Conservation (phyloP, 2,113 vertebrate genomes). For the Eclectus roratus region DNA sequence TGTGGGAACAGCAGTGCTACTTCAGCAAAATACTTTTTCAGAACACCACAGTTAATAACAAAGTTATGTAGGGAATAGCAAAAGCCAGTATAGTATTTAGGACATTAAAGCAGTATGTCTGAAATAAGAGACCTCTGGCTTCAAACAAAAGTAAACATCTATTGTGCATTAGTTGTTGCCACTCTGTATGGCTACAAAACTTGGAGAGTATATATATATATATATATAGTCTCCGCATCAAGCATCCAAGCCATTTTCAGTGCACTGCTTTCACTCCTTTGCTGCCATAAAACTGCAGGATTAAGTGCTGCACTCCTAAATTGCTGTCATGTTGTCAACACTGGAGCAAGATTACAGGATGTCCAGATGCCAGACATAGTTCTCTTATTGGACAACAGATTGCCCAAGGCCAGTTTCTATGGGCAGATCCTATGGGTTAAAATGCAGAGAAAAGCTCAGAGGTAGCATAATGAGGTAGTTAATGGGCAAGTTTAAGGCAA, state of each 20-base stretch:
- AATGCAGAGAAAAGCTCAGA: not conserved
- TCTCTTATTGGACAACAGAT: not conserved
- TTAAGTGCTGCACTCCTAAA: not conserved
- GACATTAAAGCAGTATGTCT: not conserved
- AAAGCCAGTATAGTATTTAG: not conserved
- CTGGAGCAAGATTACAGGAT: not conserved
- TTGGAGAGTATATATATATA: not conserved
- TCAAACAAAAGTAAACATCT: not conserved
- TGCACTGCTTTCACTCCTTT: not conserved
- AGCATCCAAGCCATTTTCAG: not conserved
- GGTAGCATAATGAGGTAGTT: not conserved
- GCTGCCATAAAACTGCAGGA: not conserved
- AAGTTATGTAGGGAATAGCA: not conserved
- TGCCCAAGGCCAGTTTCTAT: not conserved
- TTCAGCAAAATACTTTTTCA: not conserved
- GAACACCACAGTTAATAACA: not conserved
- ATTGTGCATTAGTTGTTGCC: not conserved
- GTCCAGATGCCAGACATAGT: not conserved
- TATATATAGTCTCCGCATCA: not conserved
- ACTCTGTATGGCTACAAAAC: not conserved
- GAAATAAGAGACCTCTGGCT: not conserved
- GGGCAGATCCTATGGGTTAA: not conserved
- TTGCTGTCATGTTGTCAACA: not conserved
- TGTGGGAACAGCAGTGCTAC: not conserved
- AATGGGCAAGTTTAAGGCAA: not conserved